Evolutionary conservation across 2,113 vertebrate species (phyloP), one percentile per base, ranked within the genome.

Genomic region (Chinchilla lanigera): DNA sequence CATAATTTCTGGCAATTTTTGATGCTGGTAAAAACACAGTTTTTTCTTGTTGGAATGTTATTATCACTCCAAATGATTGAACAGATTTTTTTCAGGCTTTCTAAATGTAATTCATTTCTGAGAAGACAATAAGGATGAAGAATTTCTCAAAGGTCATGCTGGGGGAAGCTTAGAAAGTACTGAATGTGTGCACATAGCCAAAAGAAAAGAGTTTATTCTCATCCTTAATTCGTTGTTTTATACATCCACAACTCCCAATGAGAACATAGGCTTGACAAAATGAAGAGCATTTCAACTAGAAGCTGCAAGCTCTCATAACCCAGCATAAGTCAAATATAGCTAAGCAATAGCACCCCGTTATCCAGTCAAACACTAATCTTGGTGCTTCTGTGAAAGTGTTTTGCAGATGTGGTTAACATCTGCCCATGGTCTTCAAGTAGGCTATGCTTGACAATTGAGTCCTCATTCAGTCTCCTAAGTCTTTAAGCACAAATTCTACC

Each of bases 1-100:
- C 94, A 96, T 97, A 96, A 95, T 93, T 98, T 96, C 93, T 98
- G 98, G 97, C 97, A 97, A 98, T 96, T 97, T 97, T 96, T 24
- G 30, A 91, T 96, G 90, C 77, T 97, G 94, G 94, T 92, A 60
- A 71, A 93, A 92, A 75, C 90, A 94, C 41, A 38, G 61, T 89
- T 96, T 97, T 95, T 97, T 60, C 96, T 97, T 97, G 88, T 95
- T 97, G 95, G 95, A 97, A 97, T 97, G 94, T 90, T 96, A 97
- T 96, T 96, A 97, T 97, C 82, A 7, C 94, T 96, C 87, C 83
- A 97, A 96, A 96, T 19, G 94, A 97, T 63, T 71, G 88, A 97
- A 97, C 96, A 97, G 88, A 97, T 97, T 98, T 98, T 50, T 80
- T 96, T 67, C 90, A 97, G 93, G 61, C 90, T 96, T 96, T 97